Conservation (phyloP, 1,140 invertebrate species). For the Neoseiulus cucumeris region DNA sequence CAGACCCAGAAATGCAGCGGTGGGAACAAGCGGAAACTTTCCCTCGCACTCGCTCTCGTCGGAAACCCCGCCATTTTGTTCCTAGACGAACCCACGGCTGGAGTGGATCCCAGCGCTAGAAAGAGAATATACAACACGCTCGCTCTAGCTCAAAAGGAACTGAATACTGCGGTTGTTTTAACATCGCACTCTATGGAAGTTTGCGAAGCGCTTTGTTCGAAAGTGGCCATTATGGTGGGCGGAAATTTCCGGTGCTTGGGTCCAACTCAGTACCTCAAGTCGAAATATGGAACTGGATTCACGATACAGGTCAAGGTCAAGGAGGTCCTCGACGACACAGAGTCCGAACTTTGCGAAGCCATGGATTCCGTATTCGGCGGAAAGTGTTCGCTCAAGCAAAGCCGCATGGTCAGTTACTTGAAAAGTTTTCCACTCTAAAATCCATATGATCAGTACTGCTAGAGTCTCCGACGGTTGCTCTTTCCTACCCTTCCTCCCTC, state of each 20-base stretch:
- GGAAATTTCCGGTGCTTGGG: constrained; percentile 52
- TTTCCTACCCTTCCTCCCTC: too few species aligned
- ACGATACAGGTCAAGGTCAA: constrained; percentile 35
- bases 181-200: constrained; percentile 61
- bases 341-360: not conserved
- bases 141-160: not conserved
- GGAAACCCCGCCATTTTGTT: constrained; percentile 28
- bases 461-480: too few species aligned
- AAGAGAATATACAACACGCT: constrained; percentile 28
- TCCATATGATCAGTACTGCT: too few species aligned
- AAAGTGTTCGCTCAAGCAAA: too few species aligned
- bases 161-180: constrained; percentile 32
- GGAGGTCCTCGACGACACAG: not conserved
- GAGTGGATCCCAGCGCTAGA: constrained; percentile 31
- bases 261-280: constrained; percentile 44
- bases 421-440: too few species aligned
- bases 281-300: constrained; percentile 53
- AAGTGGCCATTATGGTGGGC: constrained; percentile 68
- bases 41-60: constrained; percentile 32
- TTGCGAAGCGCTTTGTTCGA: constrained; percentile 61
- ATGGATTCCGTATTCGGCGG: not conserved
- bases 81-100: constrained; percentile 31
- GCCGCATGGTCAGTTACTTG: too few species aligned
- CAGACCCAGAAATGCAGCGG: constrained; percentile 36
- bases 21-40: constrained; percentile 34